Base-by-base conservation (phyloP, 1,140 invertebrate species). In the Trichoplusia ni region DNA sequence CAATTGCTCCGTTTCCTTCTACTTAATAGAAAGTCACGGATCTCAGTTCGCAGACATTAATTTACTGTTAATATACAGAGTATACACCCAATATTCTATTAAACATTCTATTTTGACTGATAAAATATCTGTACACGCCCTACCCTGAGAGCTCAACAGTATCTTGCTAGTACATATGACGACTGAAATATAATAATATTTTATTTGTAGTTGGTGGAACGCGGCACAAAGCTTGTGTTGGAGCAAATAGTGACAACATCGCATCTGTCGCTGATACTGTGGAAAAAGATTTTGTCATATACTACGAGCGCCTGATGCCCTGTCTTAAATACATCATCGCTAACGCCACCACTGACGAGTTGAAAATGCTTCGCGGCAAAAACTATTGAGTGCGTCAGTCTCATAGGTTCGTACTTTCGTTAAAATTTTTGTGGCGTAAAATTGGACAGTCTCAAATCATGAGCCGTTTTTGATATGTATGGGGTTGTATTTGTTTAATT, bases 221-320 rank as follows among this genome's bases (percentile, higher is more conserved):
- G 95, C 75, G 98, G 98, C 40, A 98, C 96, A 11, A 99, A 99
- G 90, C 92, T 99, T 37, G 99, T 99, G 1, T 89, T 99, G 37
- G 98, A 99, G 92, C 99, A 99, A 91, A 95, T 94, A 33, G 98
- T 99, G 1, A 99, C 99, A 0, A 99, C 99, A 97, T 99, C 46
- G 98, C 99, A 4, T 99, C 98, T 3, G 96, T 99, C 4, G 99
- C 99, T n/a, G 99, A 99, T 86, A 99, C 98, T 0, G 96, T 97
- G 3, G 98, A 99, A 87, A 97, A 99, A 78, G 97, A 99, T 77
- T 99, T 99, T 89, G 93, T 96, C 2, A 76, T 88, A 0, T 96
- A 96, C 81, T 97, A 96, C 68, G 94, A 96, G 76, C 94, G 96
- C 27, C 92, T 99, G 66, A 98, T 99, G 95, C 98, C 98, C 0